Evolutionary conservation across 2,113 vertebrate genomes (phyloP).

Genomic region (Crotalus helleri): DNA sequence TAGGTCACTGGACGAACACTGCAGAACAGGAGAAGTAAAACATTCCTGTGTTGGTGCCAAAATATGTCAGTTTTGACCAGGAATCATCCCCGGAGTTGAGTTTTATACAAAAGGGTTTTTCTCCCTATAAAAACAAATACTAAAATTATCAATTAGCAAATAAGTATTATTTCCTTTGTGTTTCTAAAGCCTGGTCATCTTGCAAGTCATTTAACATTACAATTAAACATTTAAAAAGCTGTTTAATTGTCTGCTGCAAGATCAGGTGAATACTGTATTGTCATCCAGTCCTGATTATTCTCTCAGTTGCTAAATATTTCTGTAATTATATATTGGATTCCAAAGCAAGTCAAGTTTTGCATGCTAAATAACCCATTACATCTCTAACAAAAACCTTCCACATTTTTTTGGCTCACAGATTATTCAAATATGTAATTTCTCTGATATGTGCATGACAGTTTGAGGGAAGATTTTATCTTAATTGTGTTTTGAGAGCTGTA

Average conservation of each 20-base stretch:
- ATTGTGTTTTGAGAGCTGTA: not conserved
- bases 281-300: conserved; percentile 15
- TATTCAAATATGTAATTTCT: not conserved
- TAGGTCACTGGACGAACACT: not conserved
- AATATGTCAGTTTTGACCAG: not conserved
- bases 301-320: conserved; percentile 21
- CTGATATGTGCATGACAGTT: not conserved
- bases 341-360: not conserved
- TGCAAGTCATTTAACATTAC: not conserved
- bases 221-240: not conserved
- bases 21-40: not conserved
- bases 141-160: conserved; percentile 15
- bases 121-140: not conserved
- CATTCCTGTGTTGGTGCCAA: not conserved
- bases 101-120: not conserved
- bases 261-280: not conserved
- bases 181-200: conserved; percentile 34
- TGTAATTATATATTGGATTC: not conserved
- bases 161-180: conserved; percentile 17
- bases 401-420: not conserved
- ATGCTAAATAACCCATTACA: not conserved
- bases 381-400: not conserved
- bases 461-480: not conserved
- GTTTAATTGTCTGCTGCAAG: not conserved
- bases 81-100: not conserved